Conservation (phyloP, 2,888 invertebrate genomes). For the Suillia variegata region DNA sequence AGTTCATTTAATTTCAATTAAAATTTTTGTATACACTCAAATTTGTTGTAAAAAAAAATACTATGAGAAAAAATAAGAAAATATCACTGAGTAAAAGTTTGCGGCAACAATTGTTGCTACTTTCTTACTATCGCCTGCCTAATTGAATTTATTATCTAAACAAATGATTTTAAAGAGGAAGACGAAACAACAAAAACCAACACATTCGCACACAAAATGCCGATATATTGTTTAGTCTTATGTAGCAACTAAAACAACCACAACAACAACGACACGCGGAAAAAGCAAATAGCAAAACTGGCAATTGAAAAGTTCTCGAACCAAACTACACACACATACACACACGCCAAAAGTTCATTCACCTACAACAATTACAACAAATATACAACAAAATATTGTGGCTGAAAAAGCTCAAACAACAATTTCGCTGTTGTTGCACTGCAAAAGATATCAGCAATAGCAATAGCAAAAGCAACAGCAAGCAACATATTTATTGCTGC, state of each 20-base stretch:
- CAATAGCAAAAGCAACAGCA: not conserved
- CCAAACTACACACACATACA: too few relatives aligned
- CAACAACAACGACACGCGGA: too few relatives aligned
- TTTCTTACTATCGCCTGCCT: too few relatives aligned
- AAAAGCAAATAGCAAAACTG: too few relatives aligned
- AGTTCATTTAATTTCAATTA: too few relatives aligned
- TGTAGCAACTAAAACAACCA: not conserved
- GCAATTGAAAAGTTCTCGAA: not conserved
- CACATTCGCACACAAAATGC: too few relatives aligned
- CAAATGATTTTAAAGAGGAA: not conserved
- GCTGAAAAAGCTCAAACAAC: not conserved
- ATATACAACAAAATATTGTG: not conserved
- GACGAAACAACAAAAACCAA: too few relatives aligned
- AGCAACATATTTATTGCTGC: not conserved
- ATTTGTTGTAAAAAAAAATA: too few relatives aligned
- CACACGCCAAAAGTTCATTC: conserved; percentile 9
- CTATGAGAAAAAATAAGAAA: too few relatives aligned
- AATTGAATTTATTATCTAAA: not conserved
- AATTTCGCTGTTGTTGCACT: not conserved
- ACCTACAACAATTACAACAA: not conserved
- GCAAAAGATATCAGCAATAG: not conserved
- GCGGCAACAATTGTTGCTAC: too few relatives aligned
- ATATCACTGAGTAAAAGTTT: too few relatives aligned
- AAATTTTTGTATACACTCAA: too few relatives aligned
- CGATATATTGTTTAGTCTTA: not conserved